Evolutionary conservation across 2,797 vertebrate species (phyloP).

Genomic region (Chanos chanos): DNA sequence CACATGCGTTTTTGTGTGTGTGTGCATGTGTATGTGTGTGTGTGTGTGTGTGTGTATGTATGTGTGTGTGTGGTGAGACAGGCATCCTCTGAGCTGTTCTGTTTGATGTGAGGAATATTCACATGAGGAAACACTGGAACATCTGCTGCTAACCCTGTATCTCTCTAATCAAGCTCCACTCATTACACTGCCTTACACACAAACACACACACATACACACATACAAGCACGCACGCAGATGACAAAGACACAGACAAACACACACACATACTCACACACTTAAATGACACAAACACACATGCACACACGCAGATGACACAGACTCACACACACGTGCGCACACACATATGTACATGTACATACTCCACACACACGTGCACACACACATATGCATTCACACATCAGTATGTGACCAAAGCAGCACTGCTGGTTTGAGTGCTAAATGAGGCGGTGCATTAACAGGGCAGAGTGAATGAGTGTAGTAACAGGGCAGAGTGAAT

Average conservation of each 20-base stretch:
- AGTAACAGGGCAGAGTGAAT: too few species aligned
- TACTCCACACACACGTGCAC: too few species aligned
- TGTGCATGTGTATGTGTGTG: neutral
- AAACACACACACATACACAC: neutral
- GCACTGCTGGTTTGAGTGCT: too few species aligned
- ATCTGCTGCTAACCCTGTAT: slow-evolving; percentile 47
- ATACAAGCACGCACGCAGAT: slow-evolving; percentile 8
- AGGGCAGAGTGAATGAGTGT: too few species aligned
- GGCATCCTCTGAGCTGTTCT: slow-evolving; percentile 25
- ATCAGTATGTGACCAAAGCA: too few species aligned
- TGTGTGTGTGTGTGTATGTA: neutral
- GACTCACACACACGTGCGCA: too few species aligned
- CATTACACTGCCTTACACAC: slow-evolving; percentile 27
- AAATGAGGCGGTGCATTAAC: too few species aligned
- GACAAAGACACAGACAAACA: neutral
- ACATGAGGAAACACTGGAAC: slow-evolving; percentile 43
- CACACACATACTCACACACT: neutral
- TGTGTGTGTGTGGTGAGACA: slow-evolving; percentile 30
- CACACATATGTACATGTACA: too few species aligned
- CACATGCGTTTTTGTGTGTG: neutral
- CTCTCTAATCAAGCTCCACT: slow-evolving; percentile 42
- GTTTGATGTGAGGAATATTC: slow-evolving; percentile 52
- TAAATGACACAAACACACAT: slow-evolving; percentile 19
- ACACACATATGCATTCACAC: too few species aligned
- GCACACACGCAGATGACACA: too few species aligned